Evolutionary conservation across 2,888 invertebrate species (phyloP), one percentile per base, ranked within the genome.

Genomic region (Meiosimyza platycephala): DNA sequence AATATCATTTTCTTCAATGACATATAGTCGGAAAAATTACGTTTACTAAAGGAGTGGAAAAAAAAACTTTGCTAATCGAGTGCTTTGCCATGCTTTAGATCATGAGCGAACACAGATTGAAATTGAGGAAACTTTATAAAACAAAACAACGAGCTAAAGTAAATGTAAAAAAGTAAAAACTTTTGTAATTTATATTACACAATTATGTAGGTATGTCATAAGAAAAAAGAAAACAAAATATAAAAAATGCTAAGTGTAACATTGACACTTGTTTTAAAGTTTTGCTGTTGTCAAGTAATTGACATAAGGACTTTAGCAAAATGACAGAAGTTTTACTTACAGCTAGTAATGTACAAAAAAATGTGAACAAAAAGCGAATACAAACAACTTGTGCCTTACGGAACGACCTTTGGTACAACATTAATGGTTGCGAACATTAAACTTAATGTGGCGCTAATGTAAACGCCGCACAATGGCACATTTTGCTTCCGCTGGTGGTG

Each of bases 141-240:
- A 52, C 28, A n/a, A 4, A 71, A 72, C 40, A 64, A 50, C 48
- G 70, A 70, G 62, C 67, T 55, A 69, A 74, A 76, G 71, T 72
- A 59, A 63, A 65, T 73, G 75, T 76, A 74, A 76, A 76, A 74
- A 76, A 79, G 74, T 63, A 78, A 78, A 83, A 84, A 84, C 81
- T 83, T 84, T 81, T 76, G 79, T 82, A 82, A 84, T 83, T 84
- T 84, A 81, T 81, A 80, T 79, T 78, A 80, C 80, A 79, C 83
- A 83, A 83, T 84, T 84, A 28, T 4, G 4, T n/a, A n/a, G n/a
- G n/a, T 28, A 84, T 80, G 78, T 78, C 72, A 80, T 80, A 79
- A 81, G 80, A 79, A 63, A 57, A 75, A 76, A 62, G 60, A 13
- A n/a, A 71, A 75, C 50, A 75, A 48, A 28, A 69, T n/a, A 40